Percentiles rank a stretch among this genome's conserved stretches.
Conservation (phyloP, 2,113 vertebrate genomes). For the Dipodomys spectabilis region DNA sequence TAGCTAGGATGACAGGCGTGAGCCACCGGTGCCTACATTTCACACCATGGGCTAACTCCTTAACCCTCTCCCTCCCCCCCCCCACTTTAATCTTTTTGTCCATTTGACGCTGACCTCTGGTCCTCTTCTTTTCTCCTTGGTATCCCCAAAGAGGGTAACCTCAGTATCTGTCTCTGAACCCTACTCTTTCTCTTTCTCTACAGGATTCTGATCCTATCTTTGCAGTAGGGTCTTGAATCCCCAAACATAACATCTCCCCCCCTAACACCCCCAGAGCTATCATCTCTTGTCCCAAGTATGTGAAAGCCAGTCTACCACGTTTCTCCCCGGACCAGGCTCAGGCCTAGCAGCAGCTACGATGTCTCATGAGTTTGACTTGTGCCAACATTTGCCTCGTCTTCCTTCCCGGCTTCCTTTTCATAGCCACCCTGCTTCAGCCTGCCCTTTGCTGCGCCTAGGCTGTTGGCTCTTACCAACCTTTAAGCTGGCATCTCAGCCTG, state of each 20-base stretch:
- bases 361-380: not conserved
- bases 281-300: not conserved
- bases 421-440: no score
- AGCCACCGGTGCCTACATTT: no score
- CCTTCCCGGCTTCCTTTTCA: not conserved
- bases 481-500: not conserved
- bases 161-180: not conserved
- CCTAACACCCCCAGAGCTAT: not conserved
- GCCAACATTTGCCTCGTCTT: not conserved
- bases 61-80: no score
- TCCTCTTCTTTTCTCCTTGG: not conserved
- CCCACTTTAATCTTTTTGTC: not conserved
- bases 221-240: not conserved
- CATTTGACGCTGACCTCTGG: not conserved
- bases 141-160: not conserved
- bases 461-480: not conserved
- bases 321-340: not conserved
- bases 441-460: fast-evolving
- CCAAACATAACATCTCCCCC: not conserved
- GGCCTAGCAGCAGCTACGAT: not conserved
- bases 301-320: not conserved
- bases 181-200: not conserved
- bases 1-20: not conserved
- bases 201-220: not conserved
- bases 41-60: no score